phyloP scores from a whole-genome alignment of 2,888 invertebrate species.

The Macrophya annulata region DNA sequence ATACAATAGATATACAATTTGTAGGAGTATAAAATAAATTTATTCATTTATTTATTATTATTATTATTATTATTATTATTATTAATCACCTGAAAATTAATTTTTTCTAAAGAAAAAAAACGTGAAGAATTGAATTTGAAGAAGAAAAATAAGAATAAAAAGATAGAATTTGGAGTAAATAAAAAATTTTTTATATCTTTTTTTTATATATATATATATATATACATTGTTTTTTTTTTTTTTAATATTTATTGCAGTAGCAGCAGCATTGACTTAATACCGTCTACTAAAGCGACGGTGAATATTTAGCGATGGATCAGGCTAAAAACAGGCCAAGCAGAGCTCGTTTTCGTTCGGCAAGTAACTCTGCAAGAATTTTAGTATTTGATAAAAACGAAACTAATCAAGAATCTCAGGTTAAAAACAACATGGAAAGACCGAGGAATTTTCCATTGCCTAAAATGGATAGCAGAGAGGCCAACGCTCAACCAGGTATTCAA shows the following conservation, averaged over 20 bases:
- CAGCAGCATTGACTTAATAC: constrained; percentile 19
- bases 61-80: too few relatives aligned
- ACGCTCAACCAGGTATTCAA: constrained; percentile 72
- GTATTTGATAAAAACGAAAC: constrained; percentile 88
- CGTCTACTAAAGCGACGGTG: constrained; percentile 44
- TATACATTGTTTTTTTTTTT: constrained; percentile 37
- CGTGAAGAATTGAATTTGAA: too few relatives aligned
- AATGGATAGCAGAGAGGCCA: constrained; percentile 76
- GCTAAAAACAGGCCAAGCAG: constrained; percentile 76
- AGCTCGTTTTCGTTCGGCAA: constrained; percentile 76
- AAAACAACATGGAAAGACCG: constrained; percentile 66
- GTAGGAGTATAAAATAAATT: neutral
- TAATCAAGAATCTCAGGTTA: constrained; percentile 78
- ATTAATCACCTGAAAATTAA: too few relatives aligned
- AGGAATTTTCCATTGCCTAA: constrained; percentile 67
- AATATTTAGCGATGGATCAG: constrained; percentile 72
- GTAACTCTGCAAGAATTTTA: constrained; percentile 88
- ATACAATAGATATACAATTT: neutral
- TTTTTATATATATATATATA: neutral
- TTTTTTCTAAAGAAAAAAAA: too few relatives aligned
- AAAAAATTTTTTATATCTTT: neutral
- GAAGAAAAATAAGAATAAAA: too few relatives aligned
- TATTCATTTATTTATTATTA: neutral
- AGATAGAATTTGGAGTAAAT: neutral
- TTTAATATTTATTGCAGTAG: neutral